Evolutionary conservation across 23 tunicate genomes (phyloP), one percentile per base, ranked within the genome.

Genomic region (Ascidia mentula): DNA sequence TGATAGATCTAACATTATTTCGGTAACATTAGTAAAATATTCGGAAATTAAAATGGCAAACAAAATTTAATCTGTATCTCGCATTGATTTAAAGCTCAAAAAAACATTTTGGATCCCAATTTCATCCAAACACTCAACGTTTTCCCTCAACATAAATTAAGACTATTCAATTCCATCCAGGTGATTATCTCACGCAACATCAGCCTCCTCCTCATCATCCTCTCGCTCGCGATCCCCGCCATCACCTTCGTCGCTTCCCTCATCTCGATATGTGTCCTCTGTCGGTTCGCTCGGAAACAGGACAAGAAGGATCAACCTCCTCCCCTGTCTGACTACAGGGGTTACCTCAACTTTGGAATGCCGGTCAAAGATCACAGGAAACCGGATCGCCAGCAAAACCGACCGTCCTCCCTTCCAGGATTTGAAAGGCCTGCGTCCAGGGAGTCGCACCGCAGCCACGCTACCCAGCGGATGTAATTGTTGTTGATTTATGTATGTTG

Each of bases 141-240:
- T n/a, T n/a, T n/a, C n/a, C n/a, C n/a, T n/a, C n/a, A n/a, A n/a
- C n/a, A n/a, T n/a, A n/a, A n/a, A n/a, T n/a, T n/a, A n/a, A n/a
- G n/a, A n/a, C n/a, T n/a, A n/a, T n/a, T n/a, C n/a, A n/a, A n/a
- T 53, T 53, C 24, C 12, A 12, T 86, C 1, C 59, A 86, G 90
- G 90, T 83, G 42, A 80, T 86, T 6, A 80, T 77, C 36, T 38
- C 59, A 37, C 77, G 80, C 53, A 73, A 53, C 20, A 79, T 45
- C 65, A 31, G 40, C 8, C 53, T 53, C 0, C 30, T 33, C 1
- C 59, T 33, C 20, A 40, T 86, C 32, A 46, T 86, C 59, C 39
- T 86, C 0, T 73, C 90, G 33, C 82, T 86, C 18, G 75, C 73
- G 12, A 34, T 86, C 35, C 90, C 90, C 37, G 75, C 85, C 20